Conservation (phyloP, 2,797 vertebrate genomes). For the Enteromius treurensis region DNA sequence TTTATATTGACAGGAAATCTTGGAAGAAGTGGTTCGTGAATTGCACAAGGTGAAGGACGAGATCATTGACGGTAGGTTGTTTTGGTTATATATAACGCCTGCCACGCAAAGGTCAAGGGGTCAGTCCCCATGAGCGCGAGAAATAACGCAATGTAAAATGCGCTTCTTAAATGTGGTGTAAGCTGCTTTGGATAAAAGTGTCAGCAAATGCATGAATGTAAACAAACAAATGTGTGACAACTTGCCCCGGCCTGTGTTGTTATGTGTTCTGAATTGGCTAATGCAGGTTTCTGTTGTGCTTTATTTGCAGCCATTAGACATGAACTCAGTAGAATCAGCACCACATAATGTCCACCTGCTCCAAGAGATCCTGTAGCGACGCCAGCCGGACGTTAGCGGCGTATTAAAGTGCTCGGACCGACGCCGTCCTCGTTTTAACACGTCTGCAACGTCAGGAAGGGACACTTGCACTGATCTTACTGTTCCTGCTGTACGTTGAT, state of each 20-base stretch:
- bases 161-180: background rate
- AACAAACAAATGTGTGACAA: background rate
- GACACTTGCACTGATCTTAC: constrained; percentile 72
- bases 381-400: constrained; percentile 70
- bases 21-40: constrained; percentile 98
- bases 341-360: constrained; percentile 85
- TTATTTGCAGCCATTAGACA: constrained; percentile 91
- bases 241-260: background rate
- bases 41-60: constrained; percentile 99
- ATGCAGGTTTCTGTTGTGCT: constrained; percentile 7
- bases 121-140: too few species aligned
- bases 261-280: background rate
- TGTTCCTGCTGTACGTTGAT: constrained; percentile 67
- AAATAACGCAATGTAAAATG: too few species aligned
- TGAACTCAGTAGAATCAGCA: constrained; percentile 97
- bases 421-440: constrained; percentile 52
- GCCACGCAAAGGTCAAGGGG: too few species aligned
- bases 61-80: constrained; percentile 93
- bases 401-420: constrained; percentile 67
- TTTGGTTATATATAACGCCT: too few species aligned
- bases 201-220: background rate
- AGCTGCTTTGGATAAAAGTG: background rate
- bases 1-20: constrained; percentile 85
- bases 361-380: constrained; percentile 70
- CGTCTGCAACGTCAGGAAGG: constrained; percentile 66